Percentiles rank a stretch among this genome's conserved stretches.
These are phyloP conservation scores for Mohoua ochrocephala DNA, from an alignment of 2,113 vertebrate species.

Conservation along the genomic window DNA sequence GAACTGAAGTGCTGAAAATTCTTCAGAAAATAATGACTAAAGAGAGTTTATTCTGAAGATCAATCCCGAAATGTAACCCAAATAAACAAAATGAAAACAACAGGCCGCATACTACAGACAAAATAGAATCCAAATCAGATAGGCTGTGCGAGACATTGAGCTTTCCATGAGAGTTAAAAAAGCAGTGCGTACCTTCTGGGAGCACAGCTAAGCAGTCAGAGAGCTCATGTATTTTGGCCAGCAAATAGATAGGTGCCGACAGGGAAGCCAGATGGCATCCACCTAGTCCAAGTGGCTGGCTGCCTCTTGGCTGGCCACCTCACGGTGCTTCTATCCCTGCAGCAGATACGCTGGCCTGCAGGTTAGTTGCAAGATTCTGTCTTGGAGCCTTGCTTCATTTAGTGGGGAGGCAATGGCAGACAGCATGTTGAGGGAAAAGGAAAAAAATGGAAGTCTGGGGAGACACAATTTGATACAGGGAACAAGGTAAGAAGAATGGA, in stretches of 20 bases:
- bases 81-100: neutral
- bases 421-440: rapidly evolving
- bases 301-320: neutral
- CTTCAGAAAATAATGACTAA: neutral
- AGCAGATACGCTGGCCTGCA: neutral
- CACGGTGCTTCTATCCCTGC: neutral
- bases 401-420: neutral
- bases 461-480: neutral
- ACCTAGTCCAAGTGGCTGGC: neutral
- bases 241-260: neutral
- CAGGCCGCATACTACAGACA: neutral
- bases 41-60: neutral
- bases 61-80: neutral
- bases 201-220: neutral
- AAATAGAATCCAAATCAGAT: neutral
- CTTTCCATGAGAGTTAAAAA: neutral
- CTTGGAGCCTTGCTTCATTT: neutral
- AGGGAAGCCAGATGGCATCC: neutral
- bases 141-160: neutral
- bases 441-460: neutral
- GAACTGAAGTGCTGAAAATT: neutral
- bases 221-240: neutral
- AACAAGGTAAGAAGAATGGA: neutral
- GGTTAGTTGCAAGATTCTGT: neutral
- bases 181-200: neutral